Conservation (phyloP, 2,113 vertebrate species). For the Mugil cephalus region DNA sequence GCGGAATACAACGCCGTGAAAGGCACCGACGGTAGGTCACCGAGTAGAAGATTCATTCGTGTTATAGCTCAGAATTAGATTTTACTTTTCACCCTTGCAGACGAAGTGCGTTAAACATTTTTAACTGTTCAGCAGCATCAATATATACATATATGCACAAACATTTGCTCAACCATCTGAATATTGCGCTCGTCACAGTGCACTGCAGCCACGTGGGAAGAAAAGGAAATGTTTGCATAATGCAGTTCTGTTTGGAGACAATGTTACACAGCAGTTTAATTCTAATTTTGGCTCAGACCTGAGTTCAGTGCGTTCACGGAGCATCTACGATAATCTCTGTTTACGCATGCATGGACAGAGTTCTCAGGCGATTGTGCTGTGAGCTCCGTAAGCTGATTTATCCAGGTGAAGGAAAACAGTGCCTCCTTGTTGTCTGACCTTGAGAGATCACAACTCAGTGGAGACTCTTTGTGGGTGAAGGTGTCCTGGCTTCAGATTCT, state of each 20-base stretch:
- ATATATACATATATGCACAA: too few relatives aligned
- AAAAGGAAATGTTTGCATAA: not conserved
- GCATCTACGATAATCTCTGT: not conserved
- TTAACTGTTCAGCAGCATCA: too few relatives aligned
- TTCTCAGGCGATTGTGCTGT: not conserved
- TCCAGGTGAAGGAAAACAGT: not conserved
- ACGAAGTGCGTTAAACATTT: too few relatives aligned
- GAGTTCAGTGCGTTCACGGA: not conserved
- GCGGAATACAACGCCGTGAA: conserved; percentile 70
- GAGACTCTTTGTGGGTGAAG: not conserved
- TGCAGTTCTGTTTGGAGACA: not conserved
- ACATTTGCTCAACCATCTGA: not conserved
- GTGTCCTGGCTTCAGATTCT: too few relatives aligned
- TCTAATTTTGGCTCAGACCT: not conserved
- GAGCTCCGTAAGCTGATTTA: not conserved
- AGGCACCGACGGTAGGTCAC: conserved; percentile 42
- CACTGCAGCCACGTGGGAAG: not conserved
- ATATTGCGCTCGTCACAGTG: not conserved
- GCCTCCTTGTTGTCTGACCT: not conserved
- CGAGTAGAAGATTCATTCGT: too few relatives aligned
- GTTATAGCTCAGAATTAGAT: too few relatives aligned
- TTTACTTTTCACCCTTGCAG: too few relatives aligned
- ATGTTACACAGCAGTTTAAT: not conserved
- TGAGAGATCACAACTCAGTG: not conserved
- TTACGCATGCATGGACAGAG: not conserved